Evolutionary conservation across 1,140 invertebrate genomes (phyloP), one percentile per base, ranked within the genome.

Genomic region (Lerema accius): DNA sequence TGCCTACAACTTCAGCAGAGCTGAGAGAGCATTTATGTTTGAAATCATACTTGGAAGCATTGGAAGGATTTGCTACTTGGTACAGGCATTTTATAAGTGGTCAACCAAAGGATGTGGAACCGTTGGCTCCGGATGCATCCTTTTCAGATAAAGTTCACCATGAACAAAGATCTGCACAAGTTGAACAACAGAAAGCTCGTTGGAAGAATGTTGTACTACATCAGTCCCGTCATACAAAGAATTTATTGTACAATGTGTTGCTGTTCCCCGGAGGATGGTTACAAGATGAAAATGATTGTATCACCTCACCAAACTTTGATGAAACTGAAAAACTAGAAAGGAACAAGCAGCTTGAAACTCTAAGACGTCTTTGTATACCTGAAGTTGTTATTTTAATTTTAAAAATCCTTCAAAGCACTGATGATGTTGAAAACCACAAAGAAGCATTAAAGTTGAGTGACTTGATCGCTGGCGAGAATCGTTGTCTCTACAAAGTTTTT

Each of bases 211-310:
- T 89, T n/a, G 78, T 89, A 2, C 59, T 71, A 42, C 86, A 91
- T 60, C 86, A 89, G 65, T 80, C 88, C 10, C 72, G 72, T 1
- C 84, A 90, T 32, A 95, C 96, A 0, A 95, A 95, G 70, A 94
- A 95, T 45, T 92, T 95, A 19, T 91, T 99, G 0, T 97, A 96
- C 86, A 98, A 98, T 89, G 95, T 98, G 4, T 81, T 99, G 16
- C 80, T 97, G 0, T 98, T 98, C 80, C 95, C 97, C 35, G 95
- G 97, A 69, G 97, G 97, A 19, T 99, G 97, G 97, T 92, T 99
- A 56, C 93, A 94, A 15, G 97, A 98, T 83, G 92, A 93, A 4
- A 92, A 91, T 61, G 89, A 92, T 53, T 85, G 85, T 55, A 76
- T 85, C 7, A 76, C 87, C 0, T 84, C 82, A 0, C 59, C 67